phyloP scores from a whole-genome alignment of 1,140 invertebrate species.

The Drosophila erecta region DNA sequence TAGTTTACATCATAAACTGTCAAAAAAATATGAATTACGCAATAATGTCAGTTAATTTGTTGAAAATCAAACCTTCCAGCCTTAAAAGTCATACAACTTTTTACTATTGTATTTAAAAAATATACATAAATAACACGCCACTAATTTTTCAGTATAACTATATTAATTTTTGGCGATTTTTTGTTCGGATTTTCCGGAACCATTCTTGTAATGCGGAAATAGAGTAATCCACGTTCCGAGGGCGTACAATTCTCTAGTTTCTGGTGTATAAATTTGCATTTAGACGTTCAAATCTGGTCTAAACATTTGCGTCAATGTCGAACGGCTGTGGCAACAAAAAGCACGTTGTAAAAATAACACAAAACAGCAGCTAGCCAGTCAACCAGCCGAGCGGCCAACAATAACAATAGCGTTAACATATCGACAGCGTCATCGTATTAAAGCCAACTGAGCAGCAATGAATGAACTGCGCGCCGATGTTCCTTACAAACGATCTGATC shows the following conservation, averaged over 20 bases:
- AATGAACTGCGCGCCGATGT: conserved; percentile 48
- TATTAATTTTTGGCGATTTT: background rate
- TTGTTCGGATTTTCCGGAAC: conserved; percentile 1
- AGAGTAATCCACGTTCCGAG: conserved; percentile 15
- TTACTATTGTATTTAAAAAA: background rate
- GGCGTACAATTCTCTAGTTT: conserved; percentile 7
- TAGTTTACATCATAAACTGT: background rate
- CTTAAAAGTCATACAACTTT: background rate
- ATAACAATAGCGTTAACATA: conserved; percentile 42
- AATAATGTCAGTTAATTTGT: background rate
- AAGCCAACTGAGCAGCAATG: conserved; percentile 67
- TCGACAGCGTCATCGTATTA: conserved; percentile 39
- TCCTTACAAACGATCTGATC: conserved; percentile 4
- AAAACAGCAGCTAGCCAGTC: conserved; percentile 18
- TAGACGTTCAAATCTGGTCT: conserved; percentile 31
- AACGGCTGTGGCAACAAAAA: conserved; percentile 48
- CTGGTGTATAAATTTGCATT: conserved; percentile 54
- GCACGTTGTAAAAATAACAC: conserved; percentile 80
- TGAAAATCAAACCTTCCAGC: background rate
- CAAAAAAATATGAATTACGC: background rate
- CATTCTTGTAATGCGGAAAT: conserved; percentile 16
- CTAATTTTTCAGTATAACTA: background rate
- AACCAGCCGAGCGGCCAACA: conserved; percentile 10
- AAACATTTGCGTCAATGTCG: conserved; percentile 74
- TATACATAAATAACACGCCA: background rate